phyloP scores from a whole-genome alignment of 2,113 vertebrate genomes.

The Strix aluco region DNA sequence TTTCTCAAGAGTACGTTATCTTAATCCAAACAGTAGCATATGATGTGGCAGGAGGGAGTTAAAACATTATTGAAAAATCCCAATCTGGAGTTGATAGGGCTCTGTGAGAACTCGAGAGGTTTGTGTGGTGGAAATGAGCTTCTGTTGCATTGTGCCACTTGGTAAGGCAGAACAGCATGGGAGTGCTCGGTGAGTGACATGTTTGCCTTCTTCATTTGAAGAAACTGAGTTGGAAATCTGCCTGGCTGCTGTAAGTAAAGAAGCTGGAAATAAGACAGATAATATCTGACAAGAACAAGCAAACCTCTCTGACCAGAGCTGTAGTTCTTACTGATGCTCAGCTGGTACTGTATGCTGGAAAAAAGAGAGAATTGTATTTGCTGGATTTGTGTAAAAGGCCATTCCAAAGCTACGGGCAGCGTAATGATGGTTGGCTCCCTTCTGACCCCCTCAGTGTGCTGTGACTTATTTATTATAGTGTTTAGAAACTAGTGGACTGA shows the following conservation, averaged over 20 bases:
- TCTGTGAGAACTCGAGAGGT: neutral
- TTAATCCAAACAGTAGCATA: neutral
- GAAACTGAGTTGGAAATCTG: neutral
- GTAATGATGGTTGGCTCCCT: neutral
- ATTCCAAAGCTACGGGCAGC: neutral
- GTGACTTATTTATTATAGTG: neutral
- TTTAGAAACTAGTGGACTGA: neutral
- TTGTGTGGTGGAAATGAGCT: neutral
- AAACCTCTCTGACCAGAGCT: neutral
- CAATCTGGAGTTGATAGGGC: neutral
- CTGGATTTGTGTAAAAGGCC: neutral
- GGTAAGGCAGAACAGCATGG: neutral
- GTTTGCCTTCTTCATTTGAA: neutral
- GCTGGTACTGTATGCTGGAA: neutral
- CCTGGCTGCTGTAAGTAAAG: neutral
- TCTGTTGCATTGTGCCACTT: neutral
- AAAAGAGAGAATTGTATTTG: neutral
- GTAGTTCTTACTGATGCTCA: neutral
- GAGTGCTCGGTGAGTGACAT: accelerated
- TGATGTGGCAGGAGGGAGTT: neutral
- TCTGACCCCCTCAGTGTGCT: neutral
- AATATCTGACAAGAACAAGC: neutral
- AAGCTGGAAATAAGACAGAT: neutral
- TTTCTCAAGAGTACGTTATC: neutral
- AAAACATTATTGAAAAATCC: neutral